phyloP scores from a whole-genome alignment of 2,113 vertebrate species.

The Sclerurus mexicanus region DNA sequence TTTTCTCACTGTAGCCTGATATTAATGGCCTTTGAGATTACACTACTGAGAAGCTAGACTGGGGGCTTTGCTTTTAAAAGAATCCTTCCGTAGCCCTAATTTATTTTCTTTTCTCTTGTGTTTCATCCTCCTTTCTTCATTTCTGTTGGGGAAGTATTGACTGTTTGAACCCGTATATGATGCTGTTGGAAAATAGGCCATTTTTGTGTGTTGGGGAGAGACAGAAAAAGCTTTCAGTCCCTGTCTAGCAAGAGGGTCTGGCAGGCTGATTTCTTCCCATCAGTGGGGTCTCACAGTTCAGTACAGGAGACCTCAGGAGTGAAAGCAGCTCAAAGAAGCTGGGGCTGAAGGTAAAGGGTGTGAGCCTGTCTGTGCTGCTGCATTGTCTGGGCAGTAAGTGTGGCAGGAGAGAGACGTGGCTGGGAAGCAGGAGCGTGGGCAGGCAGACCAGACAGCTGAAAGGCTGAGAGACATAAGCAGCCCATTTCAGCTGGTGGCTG shows the following conservation, averaged over 20 bases:
- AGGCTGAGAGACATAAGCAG: neutral
- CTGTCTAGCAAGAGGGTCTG: neutral
- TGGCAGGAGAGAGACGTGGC: neutral
- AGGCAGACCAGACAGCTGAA: neutral
- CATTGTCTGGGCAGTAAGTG: neutral
- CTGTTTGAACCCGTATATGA: neutral
- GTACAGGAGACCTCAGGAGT: neutral
- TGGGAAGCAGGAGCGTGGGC: neutral
- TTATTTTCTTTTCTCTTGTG: neutral
- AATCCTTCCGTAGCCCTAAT: neutral
- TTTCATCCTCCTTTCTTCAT: neutral
- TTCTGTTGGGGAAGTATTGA: neutral
- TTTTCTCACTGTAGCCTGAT: neutral
- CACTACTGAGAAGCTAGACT: neutral
- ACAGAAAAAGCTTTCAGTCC: neutral
- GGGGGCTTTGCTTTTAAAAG: neutral
- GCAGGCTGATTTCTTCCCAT: neutral
- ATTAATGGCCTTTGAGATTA: neutral
- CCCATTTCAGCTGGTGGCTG: neutral
- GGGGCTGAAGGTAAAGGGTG: neutral
- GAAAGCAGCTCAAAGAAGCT: neutral
- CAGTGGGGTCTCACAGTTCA: neutral
- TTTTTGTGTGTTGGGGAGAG: neutral
- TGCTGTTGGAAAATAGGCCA: neutral
- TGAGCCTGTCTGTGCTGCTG: neutral